A percentile compares a stretch with the other conserved stretches of the same genome.
Conservation (phyloP, 2,113 vertebrate species). For the Oryzias celebensis region DNA sequence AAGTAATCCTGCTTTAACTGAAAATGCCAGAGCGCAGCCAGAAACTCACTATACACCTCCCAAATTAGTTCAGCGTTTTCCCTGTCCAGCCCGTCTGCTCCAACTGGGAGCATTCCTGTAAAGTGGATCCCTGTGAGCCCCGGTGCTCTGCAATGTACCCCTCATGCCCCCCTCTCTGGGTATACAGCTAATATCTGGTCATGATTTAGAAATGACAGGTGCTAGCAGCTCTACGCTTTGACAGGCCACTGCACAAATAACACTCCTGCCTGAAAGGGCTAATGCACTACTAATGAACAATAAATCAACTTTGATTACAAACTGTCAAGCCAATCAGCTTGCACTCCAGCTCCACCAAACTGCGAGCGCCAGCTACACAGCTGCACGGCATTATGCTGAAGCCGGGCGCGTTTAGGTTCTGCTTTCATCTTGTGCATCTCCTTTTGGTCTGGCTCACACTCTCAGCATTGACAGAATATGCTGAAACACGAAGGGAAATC, state of each 20-base stretch:
- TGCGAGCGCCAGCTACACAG: constrained; percentile 77
- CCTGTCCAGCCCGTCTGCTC: constrained; percentile 41
- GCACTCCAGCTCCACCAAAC: constrained; percentile 85
- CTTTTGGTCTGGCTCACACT: constrained; percentile 12
- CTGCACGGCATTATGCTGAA: constrained; percentile 71
- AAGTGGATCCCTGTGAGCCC: constrained; percentile 68
- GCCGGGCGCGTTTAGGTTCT: constrained; percentile 52
- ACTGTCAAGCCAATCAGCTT: constrained; percentile 94
- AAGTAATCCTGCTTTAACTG: constrained; percentile 52
- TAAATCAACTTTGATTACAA: constrained; percentile 99
- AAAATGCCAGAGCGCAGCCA: constrained; percentile 68
- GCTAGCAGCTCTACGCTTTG: constrained; percentile 87
- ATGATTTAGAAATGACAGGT: constrained; percentile 93
- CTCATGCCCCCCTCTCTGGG: constrained; percentile 47
- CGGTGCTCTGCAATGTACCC: constrained; percentile 42
- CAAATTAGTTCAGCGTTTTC: constrained; percentile 64
- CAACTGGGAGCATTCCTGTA: constrained; percentile 49
- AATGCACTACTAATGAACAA: constrained; percentile 99
- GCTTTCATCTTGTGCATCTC: constrained; percentile 28
- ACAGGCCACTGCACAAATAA: constrained; percentile 96
- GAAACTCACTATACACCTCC: constrained; percentile 61
- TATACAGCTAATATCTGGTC: constrained; percentile 79
- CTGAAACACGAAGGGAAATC: constrained; percentile 20
- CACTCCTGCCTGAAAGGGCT: constrained; percentile 92
- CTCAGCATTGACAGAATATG: constrained; percentile 35